Evolutionary conservation across 2,797 vertebrate species (phyloP).

Genomic region (Periparus ater): DNA sequence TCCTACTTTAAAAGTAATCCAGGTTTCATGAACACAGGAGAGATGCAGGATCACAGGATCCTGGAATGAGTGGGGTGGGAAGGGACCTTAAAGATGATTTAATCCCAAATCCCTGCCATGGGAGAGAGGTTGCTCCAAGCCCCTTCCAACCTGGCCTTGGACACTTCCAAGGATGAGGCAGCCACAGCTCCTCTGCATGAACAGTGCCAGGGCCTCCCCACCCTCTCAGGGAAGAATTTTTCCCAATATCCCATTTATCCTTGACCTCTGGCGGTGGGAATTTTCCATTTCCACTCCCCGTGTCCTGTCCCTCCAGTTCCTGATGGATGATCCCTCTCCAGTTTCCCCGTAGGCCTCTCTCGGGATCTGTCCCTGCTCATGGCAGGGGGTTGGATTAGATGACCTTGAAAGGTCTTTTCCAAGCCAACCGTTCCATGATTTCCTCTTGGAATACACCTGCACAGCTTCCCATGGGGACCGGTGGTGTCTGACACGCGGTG

Average conservation of each 20-base stretch:
- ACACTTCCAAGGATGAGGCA: background rate
- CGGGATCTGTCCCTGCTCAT: background rate
- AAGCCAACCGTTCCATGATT: background rate
- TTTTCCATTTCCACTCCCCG: background rate
- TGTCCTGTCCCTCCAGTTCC: background rate
- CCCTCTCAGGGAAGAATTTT: background rate
- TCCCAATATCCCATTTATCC: background rate
- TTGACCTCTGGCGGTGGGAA: background rate
- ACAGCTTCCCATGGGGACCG: rapidly evolving
- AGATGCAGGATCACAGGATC: background rate
- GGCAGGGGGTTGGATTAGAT: background rate
- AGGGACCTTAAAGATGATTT: background rate
- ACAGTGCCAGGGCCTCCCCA: background rate
- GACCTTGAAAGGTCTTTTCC: background rate
- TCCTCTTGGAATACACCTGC: background rate
- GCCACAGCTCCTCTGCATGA: background rate
- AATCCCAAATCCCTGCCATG: background rate
- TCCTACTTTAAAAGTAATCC: background rate
- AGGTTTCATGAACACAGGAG: background rate
- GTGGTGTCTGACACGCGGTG: background rate
- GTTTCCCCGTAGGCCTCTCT: rapidly evolving
- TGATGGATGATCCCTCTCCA: background rate
- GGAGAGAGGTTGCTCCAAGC: background rate
- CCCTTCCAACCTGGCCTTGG: background rate
- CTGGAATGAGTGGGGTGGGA: background rate